phyloP scores from a whole-genome alignment of 2,888 invertebrate species.

The Dolichopus griseipennis region DNA sequence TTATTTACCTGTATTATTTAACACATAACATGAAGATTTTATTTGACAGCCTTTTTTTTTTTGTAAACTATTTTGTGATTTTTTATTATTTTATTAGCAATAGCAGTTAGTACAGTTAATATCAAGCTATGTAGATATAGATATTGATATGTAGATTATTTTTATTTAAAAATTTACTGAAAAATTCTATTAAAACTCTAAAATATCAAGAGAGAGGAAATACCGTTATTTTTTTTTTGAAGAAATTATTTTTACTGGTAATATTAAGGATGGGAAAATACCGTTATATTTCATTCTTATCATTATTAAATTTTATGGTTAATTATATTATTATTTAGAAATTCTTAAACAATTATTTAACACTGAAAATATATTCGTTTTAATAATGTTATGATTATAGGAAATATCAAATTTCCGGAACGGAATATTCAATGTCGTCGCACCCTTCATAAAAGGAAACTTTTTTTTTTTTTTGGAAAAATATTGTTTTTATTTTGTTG shows the following conservation, averaged over 20 bases:
- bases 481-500: too few relatives aligned
- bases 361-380: not conserved
- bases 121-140: too few relatives aligned
- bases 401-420: conserved; percentile 1
- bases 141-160: too few relatives aligned
- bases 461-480: too few relatives aligned
- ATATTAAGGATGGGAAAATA: too few relatives aligned
- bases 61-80: not conserved
- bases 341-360: not conserved
- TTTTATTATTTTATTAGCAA: not conserved
- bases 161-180: too few relatives aligned
- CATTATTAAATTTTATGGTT: not conserved
- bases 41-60: not conserved
- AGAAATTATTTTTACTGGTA: too few relatives aligned
- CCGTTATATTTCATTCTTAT: not conserved
- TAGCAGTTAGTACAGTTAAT: not conserved
- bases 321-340: not conserved
- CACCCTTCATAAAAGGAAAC: not conserved
- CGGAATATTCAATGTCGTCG: not conserved
- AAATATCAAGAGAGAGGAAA: too few relatives aligned
- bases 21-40: not conserved
- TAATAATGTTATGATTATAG: not conserved
- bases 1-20: not conserved
- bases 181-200: too few relatives aligned
- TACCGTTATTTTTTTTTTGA: too few relatives aligned